These are phyloP conservation scores for Misgurnus anguillicaudatus DNA, from an alignment of 2,113 vertebrate species.

Conservation along the genomic window DNA sequence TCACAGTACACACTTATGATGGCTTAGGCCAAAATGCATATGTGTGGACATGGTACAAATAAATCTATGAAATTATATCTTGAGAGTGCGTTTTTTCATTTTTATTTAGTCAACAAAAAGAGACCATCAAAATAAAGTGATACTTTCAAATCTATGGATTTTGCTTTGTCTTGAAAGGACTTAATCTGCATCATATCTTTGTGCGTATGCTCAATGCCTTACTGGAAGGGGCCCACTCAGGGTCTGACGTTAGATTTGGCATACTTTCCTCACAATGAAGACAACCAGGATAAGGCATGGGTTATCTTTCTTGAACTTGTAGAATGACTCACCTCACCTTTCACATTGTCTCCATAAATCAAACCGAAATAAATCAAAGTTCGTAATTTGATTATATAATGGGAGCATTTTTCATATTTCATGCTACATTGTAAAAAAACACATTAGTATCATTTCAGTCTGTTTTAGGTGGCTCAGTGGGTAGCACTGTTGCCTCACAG, in stretches of 20 bases:
- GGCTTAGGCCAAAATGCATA: too few relatives aligned
- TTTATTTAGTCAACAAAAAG: too few relatives aligned
- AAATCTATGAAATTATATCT: too few relatives aligned
- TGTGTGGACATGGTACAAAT: too few relatives aligned
- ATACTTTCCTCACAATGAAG: neutral
- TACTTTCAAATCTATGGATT: neutral
- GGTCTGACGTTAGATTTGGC: constrained; percentile 5
- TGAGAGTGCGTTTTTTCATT: too few relatives aligned
- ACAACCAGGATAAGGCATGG: constrained; percentile 49
- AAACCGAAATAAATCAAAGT: constrained; percentile 31
- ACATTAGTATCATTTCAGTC: neutral
- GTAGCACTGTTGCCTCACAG: too few relatives aligned
- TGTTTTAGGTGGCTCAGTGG: neutral
- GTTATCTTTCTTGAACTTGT: constrained; percentile 59
- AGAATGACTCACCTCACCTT: constrained; percentile 51
- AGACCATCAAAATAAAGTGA: too few relatives aligned
- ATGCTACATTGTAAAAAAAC: neutral
- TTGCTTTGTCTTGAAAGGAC: neutral
- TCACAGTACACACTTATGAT: too few relatives aligned
- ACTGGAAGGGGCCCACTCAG: neutral
- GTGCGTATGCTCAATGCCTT: neutral
- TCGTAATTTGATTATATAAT: constrained; percentile 57
- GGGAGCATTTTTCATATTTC: constrained; percentile 43
- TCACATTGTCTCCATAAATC: constrained; percentile 60
- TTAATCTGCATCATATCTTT: neutral